phyloP scores from a whole-genome alignment of 1,140 invertebrate species.

The Lepeophtheirus salmonis region DNA sequence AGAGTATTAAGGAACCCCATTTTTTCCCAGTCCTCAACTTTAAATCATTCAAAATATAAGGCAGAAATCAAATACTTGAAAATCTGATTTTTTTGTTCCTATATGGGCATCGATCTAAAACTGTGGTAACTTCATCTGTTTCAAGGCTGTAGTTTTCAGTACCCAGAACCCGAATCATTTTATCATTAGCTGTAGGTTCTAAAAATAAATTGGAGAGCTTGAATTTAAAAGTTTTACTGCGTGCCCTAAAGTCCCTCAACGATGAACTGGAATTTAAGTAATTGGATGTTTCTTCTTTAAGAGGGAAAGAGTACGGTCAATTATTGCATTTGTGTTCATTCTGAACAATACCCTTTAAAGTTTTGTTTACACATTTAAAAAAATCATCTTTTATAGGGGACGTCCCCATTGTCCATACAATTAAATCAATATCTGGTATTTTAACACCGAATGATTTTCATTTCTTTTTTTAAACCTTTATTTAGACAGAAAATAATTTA shows the following conservation, averaged over 20 bases:
- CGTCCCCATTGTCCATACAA: no score
- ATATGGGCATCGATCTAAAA: slow-evolving; percentile 68
- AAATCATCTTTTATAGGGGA: no score
- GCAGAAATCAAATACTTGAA: slow-evolving; percentile 74
- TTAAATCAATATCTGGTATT: no score
- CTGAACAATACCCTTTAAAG: slow-evolving; percentile 51
- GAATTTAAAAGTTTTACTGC: slow-evolving; percentile 34
- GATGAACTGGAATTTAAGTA: slow-evolving; percentile 33
- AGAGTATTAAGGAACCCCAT: not conserved
- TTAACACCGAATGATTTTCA: no score
- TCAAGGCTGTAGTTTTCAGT: slow-evolving; percentile 41
- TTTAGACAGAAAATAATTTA: no score
- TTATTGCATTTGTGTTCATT: slow-evolving; percentile 29
- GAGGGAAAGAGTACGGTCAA: slow-evolving; percentile 32
- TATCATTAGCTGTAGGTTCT: slow-evolving; percentile 66
- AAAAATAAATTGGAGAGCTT: slow-evolving; percentile 49
- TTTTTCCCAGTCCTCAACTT: slow-evolving; percentile 3
- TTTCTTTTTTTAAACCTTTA: no score
- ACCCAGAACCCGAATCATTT: slow-evolving; percentile 61
- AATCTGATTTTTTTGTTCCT: slow-evolving; percentile 84
- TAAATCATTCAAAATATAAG: slow-evolving; percentile 50
- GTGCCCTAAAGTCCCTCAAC: slow-evolving; percentile 33
- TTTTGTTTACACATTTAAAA: no score
- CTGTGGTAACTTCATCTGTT: slow-evolving; percentile 58
- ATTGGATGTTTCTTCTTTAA: slow-evolving; percentile 30